A percentile compares a stretch with the other conserved stretches of the same genome.
Evolutionary conservation across 2,113 vertebrate genomes (phyloP).

Genomic region (Eidolon helvum): DNA sequence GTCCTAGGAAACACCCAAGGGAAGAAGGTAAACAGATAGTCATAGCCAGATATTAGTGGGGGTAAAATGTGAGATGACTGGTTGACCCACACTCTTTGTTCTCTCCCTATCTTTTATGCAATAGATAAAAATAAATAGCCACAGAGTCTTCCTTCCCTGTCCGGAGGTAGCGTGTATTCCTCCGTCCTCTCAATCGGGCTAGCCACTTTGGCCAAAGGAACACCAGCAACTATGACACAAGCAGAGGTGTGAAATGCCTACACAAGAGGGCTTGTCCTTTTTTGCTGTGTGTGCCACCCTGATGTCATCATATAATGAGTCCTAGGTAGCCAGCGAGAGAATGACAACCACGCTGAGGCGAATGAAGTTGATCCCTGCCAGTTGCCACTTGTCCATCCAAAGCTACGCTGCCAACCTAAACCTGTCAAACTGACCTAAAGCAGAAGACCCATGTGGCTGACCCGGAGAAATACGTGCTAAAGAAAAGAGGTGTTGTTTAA

Average conservation of each 20-base stretch:
- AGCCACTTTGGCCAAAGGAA: background rate
- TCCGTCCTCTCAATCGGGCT: background rate
- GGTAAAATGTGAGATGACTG: background rate
- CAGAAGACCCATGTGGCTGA: background rate
- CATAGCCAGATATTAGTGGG: background rate
- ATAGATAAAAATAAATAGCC: background rate
- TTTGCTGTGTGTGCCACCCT: background rate
- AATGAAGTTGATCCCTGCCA: background rate
- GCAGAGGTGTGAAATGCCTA: background rate
- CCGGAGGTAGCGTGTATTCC: background rate
- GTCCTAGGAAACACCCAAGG: background rate
- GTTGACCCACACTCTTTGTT: background rate
- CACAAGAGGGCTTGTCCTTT: background rate
- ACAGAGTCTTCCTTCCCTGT: background rate
- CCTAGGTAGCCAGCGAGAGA: background rate
- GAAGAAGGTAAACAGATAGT: constrained; percentile 23
- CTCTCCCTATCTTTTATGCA: background rate
- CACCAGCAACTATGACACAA: background rate
- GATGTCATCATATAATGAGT: background rate
- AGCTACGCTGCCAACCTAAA: background rate
- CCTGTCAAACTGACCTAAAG: background rate
- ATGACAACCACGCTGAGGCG: background rate
- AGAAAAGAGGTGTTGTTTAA: background rate
- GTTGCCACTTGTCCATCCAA: background rate
- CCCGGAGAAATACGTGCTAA: background rate